phyloP scores from a whole-genome alignment of 2,888 invertebrate species.

The Cancer borealis region DNA sequence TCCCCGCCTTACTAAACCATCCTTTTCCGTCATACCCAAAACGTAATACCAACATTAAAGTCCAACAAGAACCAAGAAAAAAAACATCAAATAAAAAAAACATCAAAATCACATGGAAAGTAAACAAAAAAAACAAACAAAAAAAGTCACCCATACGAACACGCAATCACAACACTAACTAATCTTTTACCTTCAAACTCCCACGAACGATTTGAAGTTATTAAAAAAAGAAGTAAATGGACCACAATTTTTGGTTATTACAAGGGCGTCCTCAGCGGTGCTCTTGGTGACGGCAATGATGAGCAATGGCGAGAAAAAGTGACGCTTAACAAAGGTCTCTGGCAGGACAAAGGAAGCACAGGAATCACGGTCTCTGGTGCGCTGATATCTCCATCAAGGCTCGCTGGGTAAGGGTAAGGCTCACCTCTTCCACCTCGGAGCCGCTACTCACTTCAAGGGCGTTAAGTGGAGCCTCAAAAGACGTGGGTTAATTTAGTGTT shows the following conservation, averaged over 20 bases:
- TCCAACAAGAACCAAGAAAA: background rate
- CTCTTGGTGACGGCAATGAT: slow-evolving; percentile 14
- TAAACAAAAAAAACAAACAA: background rate
- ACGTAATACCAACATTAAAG: background rate
- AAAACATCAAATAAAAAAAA: background rate
- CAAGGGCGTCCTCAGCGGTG: background rate
- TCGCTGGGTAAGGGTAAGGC: background rate
- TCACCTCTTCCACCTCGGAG: background rate
- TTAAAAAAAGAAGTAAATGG: background rate
- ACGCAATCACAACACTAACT: background rate
- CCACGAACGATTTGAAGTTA: background rate
- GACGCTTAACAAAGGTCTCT: background rate
- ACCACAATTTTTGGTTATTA: background rate
- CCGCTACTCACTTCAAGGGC: background rate
- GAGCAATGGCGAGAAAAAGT: slow-evolving; percentile 4
- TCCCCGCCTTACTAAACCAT: background rate
- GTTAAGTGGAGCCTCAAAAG: background rate
- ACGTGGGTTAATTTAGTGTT: background rate
- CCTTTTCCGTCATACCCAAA: background rate
- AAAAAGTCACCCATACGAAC: background rate
- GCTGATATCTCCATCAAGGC: background rate
- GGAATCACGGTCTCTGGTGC: background rate
- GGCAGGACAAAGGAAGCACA: background rate
- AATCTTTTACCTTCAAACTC: background rate
- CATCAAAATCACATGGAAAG: background rate